Evolutionary conservation across 2,797 vertebrate genomes (phyloP).

Genomic region (Platyrinchus mystaceus): DNA sequence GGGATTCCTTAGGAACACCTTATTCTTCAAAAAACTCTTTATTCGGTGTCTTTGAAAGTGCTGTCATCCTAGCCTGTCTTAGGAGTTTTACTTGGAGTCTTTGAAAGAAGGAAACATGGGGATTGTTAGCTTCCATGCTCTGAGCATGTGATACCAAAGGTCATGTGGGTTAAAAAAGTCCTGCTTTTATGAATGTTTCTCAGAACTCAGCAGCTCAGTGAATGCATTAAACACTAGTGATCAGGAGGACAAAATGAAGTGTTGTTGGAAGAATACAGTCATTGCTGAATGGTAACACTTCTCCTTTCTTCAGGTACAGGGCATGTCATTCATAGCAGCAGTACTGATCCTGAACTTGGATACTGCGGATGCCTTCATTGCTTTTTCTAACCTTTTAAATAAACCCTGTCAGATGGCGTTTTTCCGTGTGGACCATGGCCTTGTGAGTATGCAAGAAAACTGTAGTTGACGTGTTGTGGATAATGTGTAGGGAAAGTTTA

Average conservation of each 20-base stretch:
- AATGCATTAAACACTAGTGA: neutral
- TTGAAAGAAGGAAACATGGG: neutral
- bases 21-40: neutral
- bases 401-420: slow-evolving; percentile 96
- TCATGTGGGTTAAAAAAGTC: neutral
- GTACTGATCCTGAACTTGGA: slow-evolving; percentile 91
- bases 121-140: neutral
- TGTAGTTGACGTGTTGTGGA: neutral
- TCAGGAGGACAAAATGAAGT: neutral
- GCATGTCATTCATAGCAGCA: slow-evolving; percentile 94
- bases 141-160: neutral
- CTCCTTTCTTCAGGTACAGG: slow-evolving; percentile 83
- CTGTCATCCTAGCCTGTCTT: neutral
- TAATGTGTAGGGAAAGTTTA: neutral
- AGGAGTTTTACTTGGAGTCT: neutral
- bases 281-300: neutral
- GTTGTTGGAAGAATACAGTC: neutral
- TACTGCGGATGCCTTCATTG: slow-evolving; percentile 92
- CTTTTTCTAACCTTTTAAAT: slow-evolving; percentile 93
- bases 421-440: slow-evolving; percentile 94
- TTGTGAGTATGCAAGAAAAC: slow-evolving; percentile 80
- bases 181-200: neutral
- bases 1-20: neutral
- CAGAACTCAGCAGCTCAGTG: neutral
- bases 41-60: neutral